Conservation (phyloP, 64 coral and sea anemone species). For the Anthopleura sola region DNA sequence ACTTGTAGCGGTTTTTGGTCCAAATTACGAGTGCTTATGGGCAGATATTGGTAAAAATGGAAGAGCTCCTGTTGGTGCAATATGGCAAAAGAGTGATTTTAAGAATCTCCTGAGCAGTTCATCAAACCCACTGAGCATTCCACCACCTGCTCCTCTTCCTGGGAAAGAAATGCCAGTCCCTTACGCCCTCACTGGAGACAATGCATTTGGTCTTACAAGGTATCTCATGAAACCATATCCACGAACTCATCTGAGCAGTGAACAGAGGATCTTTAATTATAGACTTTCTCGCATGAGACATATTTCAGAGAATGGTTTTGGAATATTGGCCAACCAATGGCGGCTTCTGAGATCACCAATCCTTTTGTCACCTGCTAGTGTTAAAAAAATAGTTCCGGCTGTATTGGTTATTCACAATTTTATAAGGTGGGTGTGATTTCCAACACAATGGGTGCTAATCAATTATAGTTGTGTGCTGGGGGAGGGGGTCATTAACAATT, state of each 20-base stretch:
- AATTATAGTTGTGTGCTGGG: too few relatives aligned
- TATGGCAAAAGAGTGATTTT: slow-evolving; percentile 25
- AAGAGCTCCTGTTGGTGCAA: not conserved
- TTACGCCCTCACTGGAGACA: slow-evolving; percentile 43
- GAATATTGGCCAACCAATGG: too few relatives aligned
- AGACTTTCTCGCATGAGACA: too few relatives aligned
- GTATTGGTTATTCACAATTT: too few relatives aligned
- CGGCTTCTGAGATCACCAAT: too few relatives aligned
- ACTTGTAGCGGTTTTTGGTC: slow-evolving; percentile 29
- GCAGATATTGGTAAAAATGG: slow-evolving; percentile 33
- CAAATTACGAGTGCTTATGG: slow-evolving; percentile 22
- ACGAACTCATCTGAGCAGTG: slow-evolving; percentile 30
- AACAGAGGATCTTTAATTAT: slow-evolving; percentile 21
- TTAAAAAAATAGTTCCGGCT: too few relatives aligned
- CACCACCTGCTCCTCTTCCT: slow-evolving; percentile 4
- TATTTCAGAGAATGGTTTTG: too few relatives aligned
- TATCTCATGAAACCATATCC: slow-evolving; percentile 65
- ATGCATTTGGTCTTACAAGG: slow-evolving; percentile 53
- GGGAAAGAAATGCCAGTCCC: slow-evolving; percentile 21
- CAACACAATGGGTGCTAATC: too few relatives aligned
- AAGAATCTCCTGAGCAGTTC: not conserved
- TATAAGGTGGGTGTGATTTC: too few relatives aligned
- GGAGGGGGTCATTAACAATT: too few relatives aligned
- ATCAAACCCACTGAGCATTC: slow-evolving; percentile 8
- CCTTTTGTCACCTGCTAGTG: too few relatives aligned